These are phyloP conservation scores for Bos taurus DNA, from an alignment of 2,113 vertebrate genomes.

Conservation along the genomic window ARS-UCD2.0 NC_037332.1:71661001-71661500, in stretches of 20 bases:
- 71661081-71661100: too few species aligned
- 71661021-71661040: background rate
- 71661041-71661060: background rate
- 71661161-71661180: too few species aligned
- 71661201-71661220: too few species aligned
- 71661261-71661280: background rate
- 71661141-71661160: too few species aligned
- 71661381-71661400: background rate
- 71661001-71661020: background rate
- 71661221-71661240: too few species aligned
- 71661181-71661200: too few species aligned
- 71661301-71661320: background rate
- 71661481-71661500: background rate
- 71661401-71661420: background rate
- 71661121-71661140: too few species aligned
- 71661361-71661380: background rate
- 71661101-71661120: too few species aligned
- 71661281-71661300: background rate
- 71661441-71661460: background rate
- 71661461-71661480: background rate
- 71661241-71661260: background rate
- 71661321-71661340: background rate
- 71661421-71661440: background rate
- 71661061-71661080: background rate
- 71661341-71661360: background rate